Conservation (phyloP, 2,888 invertebrate genomes). For the Xylota sylvarum region DNA sequence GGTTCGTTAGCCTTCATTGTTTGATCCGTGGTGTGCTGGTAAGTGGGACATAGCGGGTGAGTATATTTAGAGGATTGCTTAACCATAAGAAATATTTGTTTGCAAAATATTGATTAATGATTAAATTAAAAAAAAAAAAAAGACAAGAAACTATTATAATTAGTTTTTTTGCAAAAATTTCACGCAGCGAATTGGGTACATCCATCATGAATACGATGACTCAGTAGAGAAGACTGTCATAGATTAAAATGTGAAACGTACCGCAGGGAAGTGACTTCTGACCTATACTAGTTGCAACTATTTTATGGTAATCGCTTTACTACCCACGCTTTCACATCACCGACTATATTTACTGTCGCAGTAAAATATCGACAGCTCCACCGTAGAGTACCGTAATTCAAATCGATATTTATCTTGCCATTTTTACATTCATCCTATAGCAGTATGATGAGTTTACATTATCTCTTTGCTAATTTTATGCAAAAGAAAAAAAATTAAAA, state of each 20-base stretch:
- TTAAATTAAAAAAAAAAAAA: background rate
- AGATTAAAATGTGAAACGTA: background rate
- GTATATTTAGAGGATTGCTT: conserved; percentile 17
- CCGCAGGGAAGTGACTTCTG: background rate
- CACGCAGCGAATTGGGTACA: background rate
- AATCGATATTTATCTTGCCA: conserved; percentile 21
- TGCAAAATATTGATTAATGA: conserved; percentile 40
- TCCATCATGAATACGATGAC: background rate
- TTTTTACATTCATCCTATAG: conserved; percentile 7
- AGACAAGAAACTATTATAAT: background rate
- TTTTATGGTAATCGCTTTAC: background rate
- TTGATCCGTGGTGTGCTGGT: conserved; percentile 1
- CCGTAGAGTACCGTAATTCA: background rate
- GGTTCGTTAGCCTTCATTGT: conserved; percentile 62
- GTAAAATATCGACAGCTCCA: background rate
- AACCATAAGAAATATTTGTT: conserved; percentile 3
- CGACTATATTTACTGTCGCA: background rate
- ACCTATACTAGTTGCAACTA: background rate
- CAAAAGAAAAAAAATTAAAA: conserved; percentile 4
- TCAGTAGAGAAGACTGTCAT: background rate
- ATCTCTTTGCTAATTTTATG: conserved; percentile 9
- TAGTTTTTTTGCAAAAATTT: background rate
- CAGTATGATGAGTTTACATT: conserved; percentile 18
- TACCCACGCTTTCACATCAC: background rate
- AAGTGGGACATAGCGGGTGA: conserved; percentile 27